These are phyloP conservation scores for Drosophila eugracilis DNA, from an alignment of 1,140 invertebrate genomes.

Conservation along the genomic window DNA sequence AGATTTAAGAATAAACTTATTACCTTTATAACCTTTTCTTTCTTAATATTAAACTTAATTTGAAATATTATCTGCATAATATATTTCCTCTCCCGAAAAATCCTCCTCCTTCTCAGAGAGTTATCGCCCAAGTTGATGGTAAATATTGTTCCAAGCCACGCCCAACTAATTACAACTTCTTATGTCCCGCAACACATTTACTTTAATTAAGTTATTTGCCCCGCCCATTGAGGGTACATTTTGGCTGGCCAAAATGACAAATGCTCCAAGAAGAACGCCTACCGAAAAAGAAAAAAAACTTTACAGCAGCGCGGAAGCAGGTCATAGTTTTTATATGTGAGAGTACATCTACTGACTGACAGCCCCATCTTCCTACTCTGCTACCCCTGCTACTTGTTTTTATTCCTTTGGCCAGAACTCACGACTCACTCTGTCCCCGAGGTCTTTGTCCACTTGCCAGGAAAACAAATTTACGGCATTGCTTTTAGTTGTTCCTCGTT, in stretches of 20 bases:
- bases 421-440: conserved; percentile 32
- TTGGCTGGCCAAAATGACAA: conserved; percentile 64
- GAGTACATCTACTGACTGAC: conserved; percentile 23
- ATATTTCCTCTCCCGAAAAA: not conserved
- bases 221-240: conserved; percentile 1
- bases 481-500: conserved; percentile 74
- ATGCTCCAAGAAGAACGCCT: conserved; percentile 58
- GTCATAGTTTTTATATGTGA: conserved; percentile 64
- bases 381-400: not conserved
- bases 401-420: conserved; percentile 12
- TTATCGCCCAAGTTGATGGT: conserved; percentile 51
- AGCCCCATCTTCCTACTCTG: not conserved
- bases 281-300: conserved; percentile 69
- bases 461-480: conserved; percentile 80
- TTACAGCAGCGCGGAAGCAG: conserved; percentile 62
- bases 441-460: conserved; percentile 54
- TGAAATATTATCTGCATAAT: not conserved
- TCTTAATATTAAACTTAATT: not conserved
- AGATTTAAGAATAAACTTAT: too few species aligned
- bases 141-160: conserved; percentile 54
- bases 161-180: conserved; percentile 79
- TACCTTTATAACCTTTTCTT: too few species aligned
- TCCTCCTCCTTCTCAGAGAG: conserved; percentile 4
- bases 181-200: conserved; percentile 71
- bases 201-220: conserved; percentile 75